Conservation (phyloP, 2,888 invertebrate species). For the Hemithea aestivaria region DNA sequence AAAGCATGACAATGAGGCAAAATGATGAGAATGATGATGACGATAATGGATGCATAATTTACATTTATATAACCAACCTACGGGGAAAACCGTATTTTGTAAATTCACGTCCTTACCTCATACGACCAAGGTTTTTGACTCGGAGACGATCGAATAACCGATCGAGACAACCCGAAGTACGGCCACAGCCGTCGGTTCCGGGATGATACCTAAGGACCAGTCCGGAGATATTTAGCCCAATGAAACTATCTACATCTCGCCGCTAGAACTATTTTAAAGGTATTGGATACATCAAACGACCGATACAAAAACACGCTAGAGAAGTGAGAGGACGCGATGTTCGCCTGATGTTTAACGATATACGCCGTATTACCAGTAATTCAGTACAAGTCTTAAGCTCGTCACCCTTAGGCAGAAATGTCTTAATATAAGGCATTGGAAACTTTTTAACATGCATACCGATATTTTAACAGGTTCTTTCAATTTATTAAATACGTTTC, state of each 20-base stretch:
- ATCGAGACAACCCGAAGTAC: slow-evolving; percentile 67
- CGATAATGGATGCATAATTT: slow-evolving; percentile 3
- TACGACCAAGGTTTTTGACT: slow-evolving; percentile 72
- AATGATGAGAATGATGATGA: slow-evolving; percentile 16
- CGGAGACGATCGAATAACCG: slow-evolving; percentile 69
- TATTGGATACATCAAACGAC: too few relatives aligned
- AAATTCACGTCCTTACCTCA: slow-evolving; percentile 63
- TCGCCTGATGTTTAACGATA: too few relatives aligned
- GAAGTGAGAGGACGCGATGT: too few relatives aligned
- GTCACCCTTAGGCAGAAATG: too few relatives aligned
- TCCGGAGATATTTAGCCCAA: slow-evolving; percentile 47
- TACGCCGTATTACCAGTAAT: too few relatives aligned
- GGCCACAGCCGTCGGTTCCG: slow-evolving; percentile 69
- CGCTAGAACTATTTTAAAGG: too few relatives aligned
- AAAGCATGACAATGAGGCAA: slow-evolving; percentile 28
- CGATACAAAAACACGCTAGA: too few relatives aligned
- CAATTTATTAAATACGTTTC: too few relatives aligned
- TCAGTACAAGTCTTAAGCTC: too few relatives aligned
- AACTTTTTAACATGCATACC: too few relatives aligned
- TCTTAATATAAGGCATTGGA: too few relatives aligned
- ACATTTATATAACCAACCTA: slow-evolving; percentile 5
- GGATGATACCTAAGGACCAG: slow-evolving; percentile 73
- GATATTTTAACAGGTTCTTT: too few relatives aligned
- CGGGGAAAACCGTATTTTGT: slow-evolving; percentile 16
- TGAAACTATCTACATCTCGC: not conserved